These are phyloP conservation scores for Oncorhynchus masou DNA, from an alignment of 2,113 vertebrate species.

Conservation along the genomic window DNA sequence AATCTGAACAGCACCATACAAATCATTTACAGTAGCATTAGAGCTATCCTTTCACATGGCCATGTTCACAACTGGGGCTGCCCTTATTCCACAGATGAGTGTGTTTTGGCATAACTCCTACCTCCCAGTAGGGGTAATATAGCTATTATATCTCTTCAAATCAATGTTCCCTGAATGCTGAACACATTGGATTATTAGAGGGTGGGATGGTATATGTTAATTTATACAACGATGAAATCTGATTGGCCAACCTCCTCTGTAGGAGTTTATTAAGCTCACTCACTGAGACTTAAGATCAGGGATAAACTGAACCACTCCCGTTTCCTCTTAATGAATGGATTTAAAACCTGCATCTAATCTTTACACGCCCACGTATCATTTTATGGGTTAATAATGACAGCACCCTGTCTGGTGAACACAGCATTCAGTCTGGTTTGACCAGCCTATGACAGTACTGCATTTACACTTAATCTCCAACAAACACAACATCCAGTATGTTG, in stretches of 20 bases:
- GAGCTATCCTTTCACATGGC: too few relatives aligned
- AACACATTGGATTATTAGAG: not conserved
- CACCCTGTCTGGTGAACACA: too few relatives aligned
- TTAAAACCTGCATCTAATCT: not conserved
- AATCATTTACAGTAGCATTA: not conserved
- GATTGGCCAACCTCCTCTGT: not conserved
- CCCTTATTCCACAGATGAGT: not conserved
- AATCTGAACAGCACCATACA: not conserved
- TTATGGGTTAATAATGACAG: not conserved
- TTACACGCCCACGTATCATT: not conserved
- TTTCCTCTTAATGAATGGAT: not conserved
- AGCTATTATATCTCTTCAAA: too few relatives aligned
- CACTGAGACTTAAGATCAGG: not conserved
- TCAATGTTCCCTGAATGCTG: not conserved
- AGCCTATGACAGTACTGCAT: not conserved
- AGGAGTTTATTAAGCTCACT: not conserved
- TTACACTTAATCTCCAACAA: not conserved
- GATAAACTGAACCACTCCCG: not conserved
- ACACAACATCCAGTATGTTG: not conserved
- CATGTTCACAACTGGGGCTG: not conserved
- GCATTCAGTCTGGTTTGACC: too few relatives aligned
- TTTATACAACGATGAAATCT: not conserved
- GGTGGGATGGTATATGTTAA: conserved; percentile 7
- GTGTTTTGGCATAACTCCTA: not conserved
- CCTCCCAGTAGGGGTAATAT: too few relatives aligned